Evolutionary conservation across 2,888 invertebrate genomes (phyloP).

Genomic region (Alviniconcha strummeri): DNA sequence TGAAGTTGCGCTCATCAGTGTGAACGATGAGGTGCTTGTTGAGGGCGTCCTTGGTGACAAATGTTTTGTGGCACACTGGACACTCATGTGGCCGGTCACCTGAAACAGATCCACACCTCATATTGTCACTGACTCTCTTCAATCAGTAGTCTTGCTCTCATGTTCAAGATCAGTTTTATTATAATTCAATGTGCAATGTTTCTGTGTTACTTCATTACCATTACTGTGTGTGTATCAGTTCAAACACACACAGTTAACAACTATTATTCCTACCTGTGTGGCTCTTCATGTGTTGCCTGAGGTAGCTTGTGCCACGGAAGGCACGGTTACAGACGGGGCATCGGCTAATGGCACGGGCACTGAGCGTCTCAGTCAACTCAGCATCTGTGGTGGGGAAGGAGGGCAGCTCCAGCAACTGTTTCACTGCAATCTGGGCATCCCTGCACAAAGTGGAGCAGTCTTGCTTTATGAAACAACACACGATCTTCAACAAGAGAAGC

Average conservation of each 20-base stretch:
- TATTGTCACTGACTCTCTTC: not conserved
- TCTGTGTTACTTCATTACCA: no score
- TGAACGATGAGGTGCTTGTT: conserved; percentile 68
- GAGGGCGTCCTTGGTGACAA: conserved; percentile 66
- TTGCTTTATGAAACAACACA: not conserved
- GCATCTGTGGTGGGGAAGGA: not conserved
- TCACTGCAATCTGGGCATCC: conserved; percentile 62
- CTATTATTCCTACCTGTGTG: conserved; percentile 58
- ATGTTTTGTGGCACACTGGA: conserved; percentile 62
- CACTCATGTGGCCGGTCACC: conserved; percentile 68
- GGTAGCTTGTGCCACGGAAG: conserved; percentile 65
- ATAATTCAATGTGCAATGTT: no score
- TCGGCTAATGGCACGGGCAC: conserved; percentile 44
- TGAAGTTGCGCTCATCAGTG: conserved; percentile 65
- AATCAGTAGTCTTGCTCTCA: not conserved
- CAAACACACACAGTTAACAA: no score
- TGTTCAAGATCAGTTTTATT: no score
- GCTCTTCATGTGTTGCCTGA: conserved; percentile 66
- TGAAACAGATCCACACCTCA: conserved; percentile 36
- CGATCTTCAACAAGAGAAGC: no score
- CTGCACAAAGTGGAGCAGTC: conserved; percentile 40
- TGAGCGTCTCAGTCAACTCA: not conserved
- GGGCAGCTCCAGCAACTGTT: conserved; percentile 61
- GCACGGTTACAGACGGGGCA: conserved; percentile 64
- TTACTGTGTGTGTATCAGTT: no score